Base-by-base conservation (phyloP, 2,113 vertebrate species). In the Poecile atricapillus region DNA sequence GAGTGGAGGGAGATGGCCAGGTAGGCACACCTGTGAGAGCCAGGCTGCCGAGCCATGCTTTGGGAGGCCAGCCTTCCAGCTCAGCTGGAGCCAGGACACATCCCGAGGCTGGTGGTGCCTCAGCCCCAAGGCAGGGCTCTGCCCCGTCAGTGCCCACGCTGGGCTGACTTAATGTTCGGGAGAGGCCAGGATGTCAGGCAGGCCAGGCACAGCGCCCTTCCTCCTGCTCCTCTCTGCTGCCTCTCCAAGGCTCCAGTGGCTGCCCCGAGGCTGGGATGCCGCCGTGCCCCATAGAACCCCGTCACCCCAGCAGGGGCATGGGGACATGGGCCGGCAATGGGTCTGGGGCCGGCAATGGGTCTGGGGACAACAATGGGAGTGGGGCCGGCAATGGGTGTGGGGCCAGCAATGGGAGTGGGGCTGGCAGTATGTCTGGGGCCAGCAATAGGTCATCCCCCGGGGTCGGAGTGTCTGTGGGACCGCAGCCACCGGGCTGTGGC, bases 1-100 rank as follows among this genome's bases (percentile, higher is more conserved):
- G 74, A 97, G 63, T 98, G 98, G 98, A 98, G 93, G 87, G 97
- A 98, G 92, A 98, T 62, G 2, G 97, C 97, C 97, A 98, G 98
- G 98, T 98, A 96, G 60, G 97, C 39, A n/a, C 1, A 1, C 5
- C 62, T 28, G 67, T 10, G 15, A 91, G 53, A 83, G n/a, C 28
- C 53, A 52, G 8, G 46, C 83, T 44, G 62, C 71, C 18, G 71
- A 25, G 31, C 21, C 33, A 27, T 4, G 2, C 43, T 83, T 62
- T 47, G 39, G 47, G 27, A 86, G 62, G 23, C 11, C 56, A 85
- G 46, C n/a, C 18, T 53, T 60, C 15, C 35, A 39, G 53, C 47
- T 64, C 70, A 68, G 58, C 49, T 12, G 58, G 46, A 77, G 13
- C 15, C 80, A 30, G 1, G 4, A 21, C 46, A 64, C 11, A 19